Evolutionary conservation across 2,113 vertebrate species (phyloP).

Genomic region (Nipponia nippon): DNA sequence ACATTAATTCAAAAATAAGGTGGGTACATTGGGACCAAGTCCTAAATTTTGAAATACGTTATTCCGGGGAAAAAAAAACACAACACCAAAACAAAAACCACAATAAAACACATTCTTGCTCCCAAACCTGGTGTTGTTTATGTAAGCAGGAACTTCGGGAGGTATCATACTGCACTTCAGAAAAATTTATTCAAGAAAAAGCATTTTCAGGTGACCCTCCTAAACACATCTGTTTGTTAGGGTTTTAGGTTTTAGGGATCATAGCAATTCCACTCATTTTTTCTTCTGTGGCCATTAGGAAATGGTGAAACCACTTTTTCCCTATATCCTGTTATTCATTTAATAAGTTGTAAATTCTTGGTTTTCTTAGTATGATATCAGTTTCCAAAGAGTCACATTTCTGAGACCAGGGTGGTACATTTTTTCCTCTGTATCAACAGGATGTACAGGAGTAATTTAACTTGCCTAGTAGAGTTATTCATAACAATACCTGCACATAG

Average conservation of each 20-base stretch:
- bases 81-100: not conserved
- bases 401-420: not conserved
- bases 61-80: not conserved
- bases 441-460: not conserved
- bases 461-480: not conserved
- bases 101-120: not conserved
- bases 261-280: not conserved
- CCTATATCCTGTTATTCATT: conserved; percentile 30
- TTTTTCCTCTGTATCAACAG: not conserved
- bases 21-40: not conserved
- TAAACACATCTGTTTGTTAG: not conserved
- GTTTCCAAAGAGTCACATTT: not conserved
- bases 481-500: not conserved
- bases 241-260: not conserved
- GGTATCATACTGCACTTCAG: not conserved
- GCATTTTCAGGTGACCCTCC: not conserved
- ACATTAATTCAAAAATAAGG: not conserved
- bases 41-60: not conserved
- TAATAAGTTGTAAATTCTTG: conserved; percentile 12
- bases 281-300: not conserved
- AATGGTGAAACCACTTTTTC: not conserved
- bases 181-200: not conserved
- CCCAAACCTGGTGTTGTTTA: not conserved
- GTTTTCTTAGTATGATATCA: not conserved
- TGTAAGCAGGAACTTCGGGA: not conserved